Percentiles rank a stretch among this genome's conserved stretches.
Conservation (phyloP, 2,797 vertebrate species). For the Channallabes apus region DNA sequence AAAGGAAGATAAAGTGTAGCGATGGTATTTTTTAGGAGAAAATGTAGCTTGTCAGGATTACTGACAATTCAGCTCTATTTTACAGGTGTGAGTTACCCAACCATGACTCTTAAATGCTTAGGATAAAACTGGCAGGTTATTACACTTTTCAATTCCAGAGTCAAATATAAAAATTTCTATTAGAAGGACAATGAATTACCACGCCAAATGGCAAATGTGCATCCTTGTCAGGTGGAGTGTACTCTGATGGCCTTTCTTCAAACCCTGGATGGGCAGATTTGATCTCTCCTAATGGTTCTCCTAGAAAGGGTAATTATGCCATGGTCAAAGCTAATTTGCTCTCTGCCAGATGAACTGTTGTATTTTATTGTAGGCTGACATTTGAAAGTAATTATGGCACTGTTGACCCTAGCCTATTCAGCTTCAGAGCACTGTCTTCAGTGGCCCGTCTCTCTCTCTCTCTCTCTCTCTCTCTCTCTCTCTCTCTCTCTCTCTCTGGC, state of each 20-base stretch:
- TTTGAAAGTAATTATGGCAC: conserved; percentile 99
- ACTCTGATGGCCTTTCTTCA: conserved; percentile 99
- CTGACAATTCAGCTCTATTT: conserved; percentile 7
- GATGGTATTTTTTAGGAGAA: not conserved
- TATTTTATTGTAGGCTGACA: conserved; percentile 99
- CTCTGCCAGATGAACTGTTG: conserved; percentile 99
- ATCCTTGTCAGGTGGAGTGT: conserved; percentile 99
- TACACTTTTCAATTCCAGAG: conserved; percentile 97
- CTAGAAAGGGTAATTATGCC: conserved; percentile 99
- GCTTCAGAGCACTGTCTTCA: conserved; percentile 96
- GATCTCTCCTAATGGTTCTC: conserved; percentile 99
- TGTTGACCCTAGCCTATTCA: conserved; percentile 99
- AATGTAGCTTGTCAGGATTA: conserved; percentile 2
- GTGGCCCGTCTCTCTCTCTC: conserved; percentile 79
- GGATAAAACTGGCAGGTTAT: conserved; percentile 97
- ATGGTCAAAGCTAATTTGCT: conserved; percentile 99
- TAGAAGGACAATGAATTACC: conserved; percentile 99
- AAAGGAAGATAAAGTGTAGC: conserved; percentile 8
- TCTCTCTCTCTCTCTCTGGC: conserved; percentile 70
- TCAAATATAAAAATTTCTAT: conserved; percentile 99
- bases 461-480: conserved; percentile 54
- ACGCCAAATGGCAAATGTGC: conserved; percentile 99
- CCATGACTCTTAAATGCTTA: conserved; percentile 84
- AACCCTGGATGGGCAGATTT: conserved; percentile 99
- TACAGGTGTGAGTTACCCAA: conserved; percentile 23